Percentiles rank a stretch among this genome's conserved stretches.
Conservation (phyloP, 2,797 vertebrate species). For the Phrynocephalus forsythii region DNA sequence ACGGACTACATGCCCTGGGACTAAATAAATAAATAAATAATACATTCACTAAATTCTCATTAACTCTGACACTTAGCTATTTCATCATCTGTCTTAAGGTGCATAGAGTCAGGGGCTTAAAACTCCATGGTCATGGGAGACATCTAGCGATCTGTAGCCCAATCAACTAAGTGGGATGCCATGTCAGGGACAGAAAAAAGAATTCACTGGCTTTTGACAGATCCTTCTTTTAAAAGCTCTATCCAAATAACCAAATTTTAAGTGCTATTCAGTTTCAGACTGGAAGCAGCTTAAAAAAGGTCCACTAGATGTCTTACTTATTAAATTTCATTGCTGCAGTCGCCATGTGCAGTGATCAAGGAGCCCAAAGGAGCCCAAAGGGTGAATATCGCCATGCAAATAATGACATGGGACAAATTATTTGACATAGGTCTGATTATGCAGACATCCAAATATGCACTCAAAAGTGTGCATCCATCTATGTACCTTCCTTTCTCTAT, state of each 20-base stretch:
- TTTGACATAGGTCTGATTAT: background rate
- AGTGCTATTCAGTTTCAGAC: slow-evolving; percentile 21
- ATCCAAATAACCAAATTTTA: slow-evolving; percentile 39
- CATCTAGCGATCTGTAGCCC: slow-evolving; percentile 20
- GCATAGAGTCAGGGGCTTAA: slow-evolving; percentile 31
- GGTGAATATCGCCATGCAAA: background rate
- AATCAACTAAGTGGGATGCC: slow-evolving; percentile 53
- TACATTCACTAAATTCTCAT: slow-evolving; percentile 50
- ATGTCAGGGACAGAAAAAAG: slow-evolving; percentile 33
- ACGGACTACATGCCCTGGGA: slow-evolving; percentile 45
- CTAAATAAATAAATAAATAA: slow-evolving; percentile 49
- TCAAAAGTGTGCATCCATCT: too few species aligned
- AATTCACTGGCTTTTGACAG: slow-evolving; percentile 44
- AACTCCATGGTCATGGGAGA: slow-evolving; percentile 39
- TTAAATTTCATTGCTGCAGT: background rate
- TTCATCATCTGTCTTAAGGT: slow-evolving; percentile 51
- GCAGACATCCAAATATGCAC: too few species aligned
- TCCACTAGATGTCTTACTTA: slow-evolving; percentile 27
- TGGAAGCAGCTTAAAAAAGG: background rate
- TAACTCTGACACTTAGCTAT: slow-evolving; percentile 47
- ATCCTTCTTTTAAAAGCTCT: slow-evolving; percentile 30
- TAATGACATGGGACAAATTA: background rate
- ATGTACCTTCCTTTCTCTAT: too few species aligned
- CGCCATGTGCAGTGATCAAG: too few species aligned
- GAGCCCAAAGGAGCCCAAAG: too few species aligned